A percentile compares a stretch with the other conserved stretches of the same genome.
Evolutionary conservation across 1,140 invertebrate species (phyloP).

Genomic region (Anastrepha ludens): DNA sequence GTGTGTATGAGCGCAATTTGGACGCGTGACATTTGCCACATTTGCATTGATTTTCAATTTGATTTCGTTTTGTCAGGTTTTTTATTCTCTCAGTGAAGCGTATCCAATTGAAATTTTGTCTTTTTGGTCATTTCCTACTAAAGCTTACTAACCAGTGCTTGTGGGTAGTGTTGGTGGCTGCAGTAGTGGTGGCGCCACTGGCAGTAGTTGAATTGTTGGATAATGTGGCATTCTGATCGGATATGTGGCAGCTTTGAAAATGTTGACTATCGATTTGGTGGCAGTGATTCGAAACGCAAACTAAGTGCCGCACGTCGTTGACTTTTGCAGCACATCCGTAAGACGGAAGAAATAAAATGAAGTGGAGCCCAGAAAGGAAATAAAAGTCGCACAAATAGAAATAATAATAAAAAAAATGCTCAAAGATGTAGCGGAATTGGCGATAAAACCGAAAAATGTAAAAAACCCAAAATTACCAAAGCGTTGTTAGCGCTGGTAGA

Average conservation of each 20-base stretch:
- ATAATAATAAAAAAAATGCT: background rate
- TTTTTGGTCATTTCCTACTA: background rate
- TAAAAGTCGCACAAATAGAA: background rate
- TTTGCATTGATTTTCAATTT: constrained; percentile 52
- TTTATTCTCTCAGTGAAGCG: constrained; percentile 1
- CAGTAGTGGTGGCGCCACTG: background rate
- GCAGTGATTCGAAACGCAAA: background rate
- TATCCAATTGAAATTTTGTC: constrained; percentile 1
- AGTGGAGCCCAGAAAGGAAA: background rate
- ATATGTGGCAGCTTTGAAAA: constrained; percentile 34
- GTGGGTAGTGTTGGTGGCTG: background rate
- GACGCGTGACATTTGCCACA: constrained; percentile 45
- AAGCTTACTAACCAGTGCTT: background rate
- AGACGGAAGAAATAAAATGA: constrained; percentile 18
- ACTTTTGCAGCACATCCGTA: background rate
- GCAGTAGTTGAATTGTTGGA: constrained; percentile 23
- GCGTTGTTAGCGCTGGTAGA: background rate
- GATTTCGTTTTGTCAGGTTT: constrained; percentile 26
- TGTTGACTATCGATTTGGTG: constrained; percentile 36
- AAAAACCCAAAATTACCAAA: constrained; percentile 10
- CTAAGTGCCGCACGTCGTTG: background rate
- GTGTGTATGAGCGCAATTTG: constrained; percentile 4
- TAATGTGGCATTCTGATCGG: constrained; percentile 45
- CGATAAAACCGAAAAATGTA: background rate
- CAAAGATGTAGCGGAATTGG: background rate